These are phyloP conservation scores for Probosciger aterrimus DNA, from an alignment of 2,113 vertebrate genomes.

Conservation along the genomic window DNA sequence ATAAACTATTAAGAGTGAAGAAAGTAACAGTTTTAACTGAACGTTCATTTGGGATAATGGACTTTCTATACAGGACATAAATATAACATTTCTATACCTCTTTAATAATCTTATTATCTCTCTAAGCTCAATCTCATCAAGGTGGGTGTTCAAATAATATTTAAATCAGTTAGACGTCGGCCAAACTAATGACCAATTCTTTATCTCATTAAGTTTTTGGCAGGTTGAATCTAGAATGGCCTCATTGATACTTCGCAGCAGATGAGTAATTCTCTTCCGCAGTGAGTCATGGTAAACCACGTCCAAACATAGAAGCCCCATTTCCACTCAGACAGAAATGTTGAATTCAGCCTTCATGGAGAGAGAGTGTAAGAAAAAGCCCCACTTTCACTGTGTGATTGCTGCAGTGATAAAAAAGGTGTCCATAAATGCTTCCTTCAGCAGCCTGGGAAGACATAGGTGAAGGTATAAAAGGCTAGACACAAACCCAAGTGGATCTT, in stretches of 20 bases:
- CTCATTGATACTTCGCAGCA: background rate
- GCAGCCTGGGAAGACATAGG: background rate
- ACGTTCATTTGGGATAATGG: background rate
- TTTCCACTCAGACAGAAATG: background rate
- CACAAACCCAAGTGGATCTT: background rate
- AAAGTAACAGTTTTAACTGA: background rate
- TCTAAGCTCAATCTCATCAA: background rate
- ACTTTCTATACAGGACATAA: background rate
- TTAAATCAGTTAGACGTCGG: background rate
- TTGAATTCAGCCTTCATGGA: background rate
- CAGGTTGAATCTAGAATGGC: background rate
- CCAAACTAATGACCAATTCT: background rate
- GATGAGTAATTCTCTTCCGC: background rate
- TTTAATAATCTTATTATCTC: background rate
- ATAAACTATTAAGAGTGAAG: background rate
- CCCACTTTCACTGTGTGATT: background rate
- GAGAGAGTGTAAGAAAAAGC: background rate
- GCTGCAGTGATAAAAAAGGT: background rate
- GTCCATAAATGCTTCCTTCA: background rate
- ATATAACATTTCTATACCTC: background rate
- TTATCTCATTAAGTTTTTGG: background rate
- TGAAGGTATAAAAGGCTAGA: background rate
- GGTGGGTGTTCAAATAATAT: background rate
- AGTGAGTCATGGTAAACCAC: background rate
- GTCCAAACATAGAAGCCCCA: accelerated